phyloP scores from a whole-genome alignment of 2,113 vertebrate genomes.

The Psophia crepitans region DNA sequence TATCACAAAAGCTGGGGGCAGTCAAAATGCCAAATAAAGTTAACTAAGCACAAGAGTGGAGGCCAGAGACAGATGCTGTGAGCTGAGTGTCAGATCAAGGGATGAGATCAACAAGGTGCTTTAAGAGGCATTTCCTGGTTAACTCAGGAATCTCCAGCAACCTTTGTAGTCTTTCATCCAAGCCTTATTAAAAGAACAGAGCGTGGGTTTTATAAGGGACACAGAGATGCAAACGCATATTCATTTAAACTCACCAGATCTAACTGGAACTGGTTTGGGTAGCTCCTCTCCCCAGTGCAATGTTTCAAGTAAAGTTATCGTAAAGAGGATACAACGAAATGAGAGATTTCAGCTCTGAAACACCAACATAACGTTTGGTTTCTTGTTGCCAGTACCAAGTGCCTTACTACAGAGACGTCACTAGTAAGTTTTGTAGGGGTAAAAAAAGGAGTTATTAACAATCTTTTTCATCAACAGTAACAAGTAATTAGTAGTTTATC shows the following conservation, averaged over 20 bases:
- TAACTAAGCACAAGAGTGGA: not conserved
- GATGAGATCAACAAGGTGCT: not conserved
- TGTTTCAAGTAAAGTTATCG: not conserved
- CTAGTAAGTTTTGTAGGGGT: no score
- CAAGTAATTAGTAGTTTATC: not conserved
- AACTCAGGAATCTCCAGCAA: not conserved
- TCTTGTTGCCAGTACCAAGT: not conserved
- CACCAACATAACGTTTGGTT: not conserved
- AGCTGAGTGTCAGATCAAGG: slow-evolving; percentile 12
- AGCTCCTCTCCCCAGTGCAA: not conserved
- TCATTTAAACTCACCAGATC: not conserved
- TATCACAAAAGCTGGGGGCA: slow-evolving; percentile 15
- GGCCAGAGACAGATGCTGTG: not conserved
- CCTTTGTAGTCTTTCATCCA: not conserved
- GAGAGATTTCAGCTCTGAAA: not conserved
- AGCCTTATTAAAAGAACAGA: not conserved
- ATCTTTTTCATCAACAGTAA: not conserved
- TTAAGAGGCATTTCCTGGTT: slow-evolving; percentile 30
- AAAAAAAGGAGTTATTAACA: no score
- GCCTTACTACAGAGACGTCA: not conserved
- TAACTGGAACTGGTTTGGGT: not conserved
- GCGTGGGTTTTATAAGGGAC: not conserved
- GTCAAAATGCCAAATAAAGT: slow-evolving; percentile 12
- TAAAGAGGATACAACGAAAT: not conserved
- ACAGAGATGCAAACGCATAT: not conserved